Percentiles rank a stretch among this genome's conserved stretches.
Evolutionary conservation across 2,888 invertebrate species (phyloP).

Genomic region (Trisateles emortualis): DNA sequence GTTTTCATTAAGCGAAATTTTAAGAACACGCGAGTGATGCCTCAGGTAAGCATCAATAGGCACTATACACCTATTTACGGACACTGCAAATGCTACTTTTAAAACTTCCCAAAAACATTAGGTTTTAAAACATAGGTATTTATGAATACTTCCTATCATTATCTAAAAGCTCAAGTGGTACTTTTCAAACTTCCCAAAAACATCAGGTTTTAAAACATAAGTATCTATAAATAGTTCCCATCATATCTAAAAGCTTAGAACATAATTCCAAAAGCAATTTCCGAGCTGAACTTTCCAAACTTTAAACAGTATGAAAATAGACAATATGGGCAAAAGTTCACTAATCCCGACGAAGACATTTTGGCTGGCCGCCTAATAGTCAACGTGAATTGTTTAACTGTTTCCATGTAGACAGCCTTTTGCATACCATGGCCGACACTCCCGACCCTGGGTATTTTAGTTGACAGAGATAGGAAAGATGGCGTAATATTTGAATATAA

Average conservation of each 20-base stretch:
- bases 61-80: too few relatives aligned
- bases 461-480: background rate
- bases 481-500: background rate
- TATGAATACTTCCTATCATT: background rate
- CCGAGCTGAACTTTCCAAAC: slow-evolving; percentile 24
- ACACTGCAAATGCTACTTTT: background rate
- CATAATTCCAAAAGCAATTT: slow-evolving; percentile 22
- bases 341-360: slow-evolving; percentile 62
- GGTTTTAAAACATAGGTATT: background rate
- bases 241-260: background rate
- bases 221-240: background rate
- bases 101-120: background rate
- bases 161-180: background rate
- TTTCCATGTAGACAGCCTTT: slow-evolving; percentile 38
- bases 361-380: slow-evolving; percentile 69
- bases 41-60: too few relatives aligned
- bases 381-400: slow-evolving; percentile 54
- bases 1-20: too few relatives aligned
- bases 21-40: too few relatives aligned
- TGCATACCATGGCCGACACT: slow-evolving; percentile 29
- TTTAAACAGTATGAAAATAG: slow-evolving; percentile 36
- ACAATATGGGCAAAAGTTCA: slow-evolving; percentile 34
- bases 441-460: slow-evolving; percentile 35
- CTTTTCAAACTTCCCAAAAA: background rate
- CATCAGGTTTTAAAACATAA: background rate